A percentile compares a stretch with the other conserved stretches of the same genome.
phyloP scores from a whole-genome alignment of 2,888 invertebrate genomes.

The Eudasyphora cyanicolor region DNA sequence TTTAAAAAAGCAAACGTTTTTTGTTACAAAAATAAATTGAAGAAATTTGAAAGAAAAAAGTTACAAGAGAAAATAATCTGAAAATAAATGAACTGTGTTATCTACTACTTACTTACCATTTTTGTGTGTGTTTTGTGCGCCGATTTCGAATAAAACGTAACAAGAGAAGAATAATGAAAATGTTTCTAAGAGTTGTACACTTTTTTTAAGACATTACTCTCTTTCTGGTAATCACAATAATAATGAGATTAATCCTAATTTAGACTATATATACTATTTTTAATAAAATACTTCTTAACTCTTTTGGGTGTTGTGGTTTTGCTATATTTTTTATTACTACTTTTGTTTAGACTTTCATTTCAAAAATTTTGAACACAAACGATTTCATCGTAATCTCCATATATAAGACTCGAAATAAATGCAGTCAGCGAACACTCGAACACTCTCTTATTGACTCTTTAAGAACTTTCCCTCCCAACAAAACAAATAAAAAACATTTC shows the following conservation, averaged over 20 bases:
- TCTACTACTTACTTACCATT: slow-evolving; percentile 25
- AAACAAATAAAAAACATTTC: slow-evolving; percentile 3
- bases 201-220: neutral
- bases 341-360: slow-evolving; percentile 55
- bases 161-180: slow-evolving; percentile 33
- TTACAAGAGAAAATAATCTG: slow-evolving; percentile 65
- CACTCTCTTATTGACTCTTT: slow-evolving; percentile 76
- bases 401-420: slow-evolving; percentile 49
- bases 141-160: slow-evolving; percentile 44
- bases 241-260: slow-evolving; percentile 21
- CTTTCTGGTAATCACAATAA: neutral
- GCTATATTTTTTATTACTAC: slow-evolving; percentile 40
- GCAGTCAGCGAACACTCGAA: slow-evolving; percentile 77
- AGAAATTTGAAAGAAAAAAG: slow-evolving; percentile 59
- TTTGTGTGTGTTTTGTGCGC: slow-evolving; percentile 64
- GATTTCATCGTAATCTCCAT: slow-evolving; percentile 6
- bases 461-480: slow-evolving; percentile 54
- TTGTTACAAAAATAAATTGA: slow-evolving; percentile 61
- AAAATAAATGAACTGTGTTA: slow-evolving; percentile 56
- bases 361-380: slow-evolving; percentile 34
- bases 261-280: slow-evolving; percentile 45
- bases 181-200: too few species aligned
- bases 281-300: slow-evolving; percentile 46
- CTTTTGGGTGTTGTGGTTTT: slow-evolving; percentile 63
- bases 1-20: slow-evolving; percentile 10